Evolutionary conservation across 2,797 vertebrate genomes (phyloP), one percentile per base, ranked within the genome.

Genomic region (Otus scops): DNA sequence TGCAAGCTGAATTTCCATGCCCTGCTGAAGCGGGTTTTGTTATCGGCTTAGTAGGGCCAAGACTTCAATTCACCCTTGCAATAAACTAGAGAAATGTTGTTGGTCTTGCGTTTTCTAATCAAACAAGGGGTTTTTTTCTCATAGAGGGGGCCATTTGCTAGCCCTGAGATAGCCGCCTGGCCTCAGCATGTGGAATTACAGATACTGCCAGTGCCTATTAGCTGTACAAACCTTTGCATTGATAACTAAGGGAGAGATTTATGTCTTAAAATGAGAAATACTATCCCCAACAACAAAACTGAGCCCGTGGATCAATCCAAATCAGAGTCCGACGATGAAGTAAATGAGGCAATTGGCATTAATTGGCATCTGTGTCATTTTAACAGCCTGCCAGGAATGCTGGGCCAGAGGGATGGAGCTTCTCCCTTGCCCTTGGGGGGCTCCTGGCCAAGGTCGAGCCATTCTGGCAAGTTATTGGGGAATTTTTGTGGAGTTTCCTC

Each of bases 31-130:
- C 45, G 1, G 0, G 41, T 54, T 95, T 94, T 83, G 87, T 95
- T 97, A 95, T 95, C 95, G 95, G 61, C 34, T 90, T 95, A 93
- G 90, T 86, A 92, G 50, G 92, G 89, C 85, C 88, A 90, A 75
- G 94, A 85, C 92, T 97, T 95, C 92, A 95, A 93, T 93, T 90
- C 94, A 88, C 88, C 89, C 71, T 83, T n/a, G 60, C 93, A 93
- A 91, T 95, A 95, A 95, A 96, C 85, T 36, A 84, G 82, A 93
- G 88, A 83, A 89, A 95, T 93, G 75, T 67, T 91, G 93, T 90
- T 80, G 82, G 63, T 76, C 85, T 87, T 78, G 79, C 24, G 0
- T 81, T 93, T 95, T 95, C 90, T 94, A 89, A 97, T 96, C 89
- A 92, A 96, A 80, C 75, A 63, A 68, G 64, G 64, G 64, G 22